A percentile compares a stretch with the other conserved stretches of the same genome.
Evolutionary conservation across 2,113 vertebrate genomes (phyloP).

Genomic region (Chamaea fasciata): DNA sequence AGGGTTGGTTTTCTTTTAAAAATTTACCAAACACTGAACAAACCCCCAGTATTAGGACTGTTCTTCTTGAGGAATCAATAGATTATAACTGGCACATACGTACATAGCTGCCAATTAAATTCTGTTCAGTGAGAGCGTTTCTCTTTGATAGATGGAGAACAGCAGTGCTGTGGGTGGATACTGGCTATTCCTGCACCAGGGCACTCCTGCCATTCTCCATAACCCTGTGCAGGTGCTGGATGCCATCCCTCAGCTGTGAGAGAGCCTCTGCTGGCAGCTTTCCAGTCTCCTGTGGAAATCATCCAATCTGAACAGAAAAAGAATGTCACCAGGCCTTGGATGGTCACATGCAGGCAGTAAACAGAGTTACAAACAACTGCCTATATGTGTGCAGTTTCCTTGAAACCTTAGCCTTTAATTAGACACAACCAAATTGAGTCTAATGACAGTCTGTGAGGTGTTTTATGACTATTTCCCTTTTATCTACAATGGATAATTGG

Average conservation of each 20-base stretch:
- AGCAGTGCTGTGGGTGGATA: not conserved
- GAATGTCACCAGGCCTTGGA: not conserved
- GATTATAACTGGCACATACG: not conserved
- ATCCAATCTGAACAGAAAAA: not conserved
- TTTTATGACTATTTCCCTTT: not conserved
- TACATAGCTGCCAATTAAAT: not conserved
- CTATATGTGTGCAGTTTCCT: not conserved
- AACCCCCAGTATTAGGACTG: fast-evolving
- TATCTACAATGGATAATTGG: not conserved
- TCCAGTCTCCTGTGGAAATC: not conserved
- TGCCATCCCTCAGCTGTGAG: not conserved
- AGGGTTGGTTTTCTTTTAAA: not conserved
- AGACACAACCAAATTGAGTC: not conserved
- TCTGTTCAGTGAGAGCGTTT: not conserved
- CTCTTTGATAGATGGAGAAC: not conserved
- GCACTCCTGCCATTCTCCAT: not conserved
- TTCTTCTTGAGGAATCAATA: not conserved
- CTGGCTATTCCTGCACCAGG: not conserved
- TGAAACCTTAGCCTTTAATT: not conserved
- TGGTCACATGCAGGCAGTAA: not conserved
- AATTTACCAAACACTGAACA: not conserved
- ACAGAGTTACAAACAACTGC: not conserved
- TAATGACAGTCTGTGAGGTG: fast-evolving
- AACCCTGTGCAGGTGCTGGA: not conserved
- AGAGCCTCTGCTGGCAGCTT: not conserved